These are phyloP conservation scores for Isurus oxyrinchus DNA, from an alignment of 2,113 vertebrate species.

Conservation along the genomic window DNA sequence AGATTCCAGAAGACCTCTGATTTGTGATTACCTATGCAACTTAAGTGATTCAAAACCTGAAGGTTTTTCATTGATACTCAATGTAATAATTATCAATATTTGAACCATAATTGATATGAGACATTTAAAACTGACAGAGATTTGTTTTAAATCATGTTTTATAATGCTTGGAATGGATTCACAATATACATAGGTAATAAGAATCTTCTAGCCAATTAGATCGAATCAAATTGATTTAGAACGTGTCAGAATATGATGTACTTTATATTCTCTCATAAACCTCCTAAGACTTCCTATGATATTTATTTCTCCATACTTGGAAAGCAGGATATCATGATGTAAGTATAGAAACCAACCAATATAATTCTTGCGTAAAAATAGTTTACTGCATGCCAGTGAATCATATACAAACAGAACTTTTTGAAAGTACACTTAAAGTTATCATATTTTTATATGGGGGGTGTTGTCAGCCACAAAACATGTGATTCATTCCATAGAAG, in stretches of 20 bases:
- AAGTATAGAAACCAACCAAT: background rate
- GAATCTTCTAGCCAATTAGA: background rate
- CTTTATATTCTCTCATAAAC: background rate
- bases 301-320: background rate
- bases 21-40: background rate
- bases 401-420: background rate
- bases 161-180: background rate
- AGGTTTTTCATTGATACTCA: background rate
- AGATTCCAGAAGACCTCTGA: background rate
- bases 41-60: background rate
- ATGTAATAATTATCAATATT: background rate
- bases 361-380: background rate
- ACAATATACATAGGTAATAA: background rate
- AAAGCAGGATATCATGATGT: background rate
- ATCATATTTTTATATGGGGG: background rate
- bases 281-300: background rate
- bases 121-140: background rate
- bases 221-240: conserved; percentile 3
- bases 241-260: background rate
- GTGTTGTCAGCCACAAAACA: background rate
- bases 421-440: background rate
- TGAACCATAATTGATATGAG: background rate
- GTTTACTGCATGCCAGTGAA: background rate
- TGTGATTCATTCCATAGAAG: background rate
- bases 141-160: conserved; percentile 11